phyloP scores from a whole-genome alignment of 2,797 vertebrate species.

The Staurois parvus region DNA sequence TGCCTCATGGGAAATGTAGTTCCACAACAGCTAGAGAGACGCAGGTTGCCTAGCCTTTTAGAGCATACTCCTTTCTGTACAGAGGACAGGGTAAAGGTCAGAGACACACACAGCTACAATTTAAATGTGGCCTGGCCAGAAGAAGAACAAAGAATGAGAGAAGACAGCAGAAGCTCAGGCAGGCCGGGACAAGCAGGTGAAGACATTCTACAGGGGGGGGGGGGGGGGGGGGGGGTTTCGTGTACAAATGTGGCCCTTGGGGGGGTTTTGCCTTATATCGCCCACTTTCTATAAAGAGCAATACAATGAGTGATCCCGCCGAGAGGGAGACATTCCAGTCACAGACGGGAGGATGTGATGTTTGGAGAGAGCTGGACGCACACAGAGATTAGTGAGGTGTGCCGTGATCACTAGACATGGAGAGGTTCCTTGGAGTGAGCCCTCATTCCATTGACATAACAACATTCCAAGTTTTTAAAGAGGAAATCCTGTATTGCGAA shows the following conservation, averaged over 20 bases:
- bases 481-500: neutral
- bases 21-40: too few relatives aligned
- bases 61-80: neutral
- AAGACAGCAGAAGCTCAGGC: neutral
- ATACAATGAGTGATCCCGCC: neutral
- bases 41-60: too few relatives aligned
- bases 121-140: neutral
- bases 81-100: conserved; percentile 10
- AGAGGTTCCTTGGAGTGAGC: too few relatives aligned
- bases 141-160: neutral
- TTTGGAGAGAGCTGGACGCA: neutral
- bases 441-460: neutral
- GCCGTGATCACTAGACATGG: neutral
- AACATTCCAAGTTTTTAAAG: neutral
- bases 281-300: conserved; percentile 1
- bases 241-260: neutral
- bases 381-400: neutral
- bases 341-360: conserved; percentile 14
- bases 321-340: conserved; percentile 30
- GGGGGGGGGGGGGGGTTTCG: neutral
- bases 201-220: conserved; percentile 22
- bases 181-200: conserved; percentile 23
- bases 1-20: too few relatives aligned
- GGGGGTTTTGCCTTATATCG: neutral
- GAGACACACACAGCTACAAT: too few relatives aligned